Evolutionary conservation across 2,113 vertebrate species (phyloP).

Genomic region (Scartelaos histophorus): DNA sequence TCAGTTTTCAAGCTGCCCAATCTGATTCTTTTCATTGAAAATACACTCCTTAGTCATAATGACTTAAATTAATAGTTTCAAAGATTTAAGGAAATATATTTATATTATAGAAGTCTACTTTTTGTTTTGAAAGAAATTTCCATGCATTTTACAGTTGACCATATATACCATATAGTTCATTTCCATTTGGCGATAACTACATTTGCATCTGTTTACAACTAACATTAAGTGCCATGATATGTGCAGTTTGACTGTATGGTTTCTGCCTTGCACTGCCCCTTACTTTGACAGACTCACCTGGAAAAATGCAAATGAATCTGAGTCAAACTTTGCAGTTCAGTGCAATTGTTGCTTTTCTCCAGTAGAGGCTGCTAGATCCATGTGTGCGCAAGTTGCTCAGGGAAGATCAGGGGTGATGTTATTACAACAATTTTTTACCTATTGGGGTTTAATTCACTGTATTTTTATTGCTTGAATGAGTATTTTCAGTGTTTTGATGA

Average conservation of each 20-base stretch:
- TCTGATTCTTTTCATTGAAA: constrained; percentile 37
- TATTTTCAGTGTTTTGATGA: constrained; percentile 79
- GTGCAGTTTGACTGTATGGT: constrained; percentile 37
- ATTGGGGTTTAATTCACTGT: constrained; percentile 27
- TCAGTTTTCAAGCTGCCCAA: constrained; percentile 11
- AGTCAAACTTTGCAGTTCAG: constrained; percentile 26
- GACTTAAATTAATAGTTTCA: constrained; percentile 8
- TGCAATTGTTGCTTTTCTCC: constrained; percentile 54
- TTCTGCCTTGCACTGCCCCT: not conserved
- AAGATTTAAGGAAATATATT: not conserved
- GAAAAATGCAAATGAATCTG: constrained; percentile 14
- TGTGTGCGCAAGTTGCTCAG: constrained; percentile 81
- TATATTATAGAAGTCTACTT: not conserved
- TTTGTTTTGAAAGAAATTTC: not conserved
- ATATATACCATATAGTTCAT: not conserved
- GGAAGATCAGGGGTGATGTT: constrained; percentile 81
- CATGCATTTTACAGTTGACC: not conserved
- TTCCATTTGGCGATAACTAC: not conserved
- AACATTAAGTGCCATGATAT: constrained; percentile 59
- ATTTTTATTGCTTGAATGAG: constrained; percentile 48
- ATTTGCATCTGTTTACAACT: constrained; percentile 54
- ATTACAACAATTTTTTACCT: constrained; percentile 66
- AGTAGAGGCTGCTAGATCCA: constrained; percentile 54
- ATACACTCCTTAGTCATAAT: constrained; percentile 17
- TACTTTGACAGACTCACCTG: not conserved